phyloP scores from a whole-genome alignment of 2,797 vertebrate genomes.

The Chrosomus eos region DNA sequence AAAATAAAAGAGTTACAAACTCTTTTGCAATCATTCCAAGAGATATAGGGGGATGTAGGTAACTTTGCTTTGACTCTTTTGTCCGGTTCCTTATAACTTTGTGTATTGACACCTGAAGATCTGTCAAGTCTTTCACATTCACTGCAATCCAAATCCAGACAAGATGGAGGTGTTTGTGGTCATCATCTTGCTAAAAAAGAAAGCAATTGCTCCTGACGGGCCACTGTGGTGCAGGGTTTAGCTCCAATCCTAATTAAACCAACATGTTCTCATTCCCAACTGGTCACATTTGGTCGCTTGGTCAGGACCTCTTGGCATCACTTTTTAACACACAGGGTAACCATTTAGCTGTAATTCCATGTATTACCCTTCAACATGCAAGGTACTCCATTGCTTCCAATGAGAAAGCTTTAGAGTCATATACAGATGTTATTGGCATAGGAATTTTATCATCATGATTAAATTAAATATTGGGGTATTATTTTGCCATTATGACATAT shows the following conservation, averaged over 20 bases:
- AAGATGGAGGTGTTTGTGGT: not conserved
- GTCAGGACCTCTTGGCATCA: not conserved
- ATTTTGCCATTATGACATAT: not conserved
- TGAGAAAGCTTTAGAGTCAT: not conserved
- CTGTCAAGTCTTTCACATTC: not conserved
- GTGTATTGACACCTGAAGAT: not conserved
- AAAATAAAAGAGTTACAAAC: not conserved
- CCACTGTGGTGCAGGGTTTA: not conserved
- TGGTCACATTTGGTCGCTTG: not conserved
- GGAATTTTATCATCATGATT: not conserved
- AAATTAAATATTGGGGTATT: not conserved
- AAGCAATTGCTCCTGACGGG: not conserved
- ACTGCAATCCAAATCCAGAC: not conserved
- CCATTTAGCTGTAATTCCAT: not conserved
- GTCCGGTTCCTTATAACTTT: not conserved
- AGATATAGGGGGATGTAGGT: not conserved
- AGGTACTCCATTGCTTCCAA: not conserved
- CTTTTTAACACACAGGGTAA: not conserved
- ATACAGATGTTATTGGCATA: not conserved
- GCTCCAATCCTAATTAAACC: not conserved
- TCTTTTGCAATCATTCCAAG: not conserved
- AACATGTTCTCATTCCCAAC: not conserved
- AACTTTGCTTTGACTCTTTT: not conserved
- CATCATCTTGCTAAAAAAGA: not conserved
- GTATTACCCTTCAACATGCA: not conserved